These are phyloP conservation scores for Homarus gammarus DNA, from an alignment of 2,888 invertebrate species.

Conservation along the genomic window DNA sequence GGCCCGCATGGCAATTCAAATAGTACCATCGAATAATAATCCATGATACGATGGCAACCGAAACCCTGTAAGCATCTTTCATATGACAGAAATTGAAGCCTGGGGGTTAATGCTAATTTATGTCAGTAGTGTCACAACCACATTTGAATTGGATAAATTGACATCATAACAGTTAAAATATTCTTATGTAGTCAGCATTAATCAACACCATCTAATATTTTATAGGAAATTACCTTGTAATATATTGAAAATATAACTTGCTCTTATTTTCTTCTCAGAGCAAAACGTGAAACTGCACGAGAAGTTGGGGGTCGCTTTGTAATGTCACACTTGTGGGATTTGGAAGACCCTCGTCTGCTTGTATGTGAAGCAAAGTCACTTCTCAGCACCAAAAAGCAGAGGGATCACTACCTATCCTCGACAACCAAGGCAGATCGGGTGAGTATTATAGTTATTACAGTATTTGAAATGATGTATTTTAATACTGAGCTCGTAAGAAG, in stretches of 20 bases:
- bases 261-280: conserved; percentile 53
- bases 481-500: background rate
- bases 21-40: too few relatives aligned
- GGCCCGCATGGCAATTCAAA: too few relatives aligned
- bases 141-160: too few relatives aligned
- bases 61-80: too few relatives aligned
- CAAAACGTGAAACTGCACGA: conserved; percentile 69
- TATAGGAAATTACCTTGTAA: too few relatives aligned
- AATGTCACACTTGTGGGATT: conserved; percentile 89
- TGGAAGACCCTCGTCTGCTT: conserved; percentile 89
- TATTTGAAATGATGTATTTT: background rate
- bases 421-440: conserved; percentile 50
- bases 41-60: too few relatives aligned
- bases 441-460: conserved; percentile 4
- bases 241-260: background rate
- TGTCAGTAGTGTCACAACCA: too few relatives aligned
- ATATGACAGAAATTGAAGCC: too few relatives aligned
- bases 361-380: conserved; percentile 89
- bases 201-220: too few relatives aligned
- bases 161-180: too few relatives aligned
- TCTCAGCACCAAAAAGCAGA: conserved; percentile 50
- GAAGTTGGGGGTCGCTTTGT: conserved; percentile 82
- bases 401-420: conserved; percentile 42
- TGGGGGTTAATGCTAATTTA: too few relatives aligned
- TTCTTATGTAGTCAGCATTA: too few relatives aligned